Evolutionary conservation across 2,888 invertebrate species (phyloP).

Genomic region (Stegana nigrithorax): DNA sequence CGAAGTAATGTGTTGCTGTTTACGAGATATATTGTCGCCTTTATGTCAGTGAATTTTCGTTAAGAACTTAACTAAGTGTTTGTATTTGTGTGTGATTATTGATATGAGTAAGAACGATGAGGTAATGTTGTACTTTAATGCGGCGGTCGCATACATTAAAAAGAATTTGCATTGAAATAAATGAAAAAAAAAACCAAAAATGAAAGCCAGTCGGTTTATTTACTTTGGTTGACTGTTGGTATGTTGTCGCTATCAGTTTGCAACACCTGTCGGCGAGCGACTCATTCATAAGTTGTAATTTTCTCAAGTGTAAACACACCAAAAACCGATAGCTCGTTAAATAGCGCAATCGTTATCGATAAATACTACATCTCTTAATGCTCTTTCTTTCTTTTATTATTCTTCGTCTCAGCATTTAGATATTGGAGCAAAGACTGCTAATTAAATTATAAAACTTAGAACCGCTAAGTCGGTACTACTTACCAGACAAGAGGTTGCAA

Average conservation of each 20-base stretch:
- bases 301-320: constrained; percentile 4
- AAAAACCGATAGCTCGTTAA: constrained; percentile 1
- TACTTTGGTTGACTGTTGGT: too few species aligned
- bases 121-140: too few species aligned
- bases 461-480: constrained; percentile 40
- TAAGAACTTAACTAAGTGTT: not conserved
- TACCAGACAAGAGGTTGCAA: not conserved
- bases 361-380: constrained; percentile 32
- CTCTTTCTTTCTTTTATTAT: constrained; percentile 52
- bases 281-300: constrained; percentile 6
- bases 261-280: constrained; percentile 9
- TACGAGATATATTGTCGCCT: too few species aligned
- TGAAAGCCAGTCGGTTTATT: too few species aligned
- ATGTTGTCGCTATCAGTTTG: constrained; percentile 5
- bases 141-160: too few species aligned
- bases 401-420: constrained; percentile 40
- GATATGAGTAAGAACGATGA: constrained; percentile 12
- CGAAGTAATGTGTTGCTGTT: too few species aligned
- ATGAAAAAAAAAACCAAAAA: too few species aligned
- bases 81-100: not conserved
- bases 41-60: not conserved
- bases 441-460: constrained; percentile 60
- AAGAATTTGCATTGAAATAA: too few species aligned
- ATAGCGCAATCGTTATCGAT: constrained; percentile 1
- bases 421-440: constrained; percentile 61